Evolutionary conservation across 2,888 invertebrate species (phyloP).

Genomic region (Lasioglossum malachurum): DNA sequence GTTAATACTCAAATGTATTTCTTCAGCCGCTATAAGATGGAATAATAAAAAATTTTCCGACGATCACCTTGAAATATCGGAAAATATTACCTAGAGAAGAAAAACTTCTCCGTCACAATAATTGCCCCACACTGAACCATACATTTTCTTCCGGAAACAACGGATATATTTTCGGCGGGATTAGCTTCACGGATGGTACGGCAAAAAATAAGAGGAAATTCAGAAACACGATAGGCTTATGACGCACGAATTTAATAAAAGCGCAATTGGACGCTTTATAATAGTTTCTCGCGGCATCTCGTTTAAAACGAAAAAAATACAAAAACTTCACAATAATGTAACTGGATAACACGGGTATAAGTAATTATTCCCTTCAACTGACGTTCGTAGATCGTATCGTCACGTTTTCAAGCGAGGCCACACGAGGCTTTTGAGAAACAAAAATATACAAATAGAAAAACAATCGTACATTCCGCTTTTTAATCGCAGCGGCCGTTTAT

Average conservation of each 20-base stretch:
- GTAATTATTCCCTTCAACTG: neutral
- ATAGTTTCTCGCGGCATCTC: neutral
- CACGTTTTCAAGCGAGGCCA: neutral
- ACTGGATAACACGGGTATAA: neutral
- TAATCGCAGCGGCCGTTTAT: neutral
- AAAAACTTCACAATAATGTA: neutral
- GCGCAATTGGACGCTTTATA: conserved; percentile 26
- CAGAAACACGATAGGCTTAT: conserved; percentile 41
- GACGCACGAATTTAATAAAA: conserved; percentile 53
- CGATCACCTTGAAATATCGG: no score
- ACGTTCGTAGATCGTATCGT: neutral
- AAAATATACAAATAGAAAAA: neutral
- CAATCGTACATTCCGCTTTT: neutral
- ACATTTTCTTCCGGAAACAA: no score
- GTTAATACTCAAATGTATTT: no score
- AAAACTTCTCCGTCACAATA: no score
- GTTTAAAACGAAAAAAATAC: neutral
- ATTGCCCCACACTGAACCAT: no score
- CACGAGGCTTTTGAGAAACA: neutral
- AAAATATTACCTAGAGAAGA: no score
- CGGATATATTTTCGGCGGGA: no score
- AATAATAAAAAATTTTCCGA: no score
- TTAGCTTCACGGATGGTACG: neutral
- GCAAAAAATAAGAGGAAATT: conserved; percentile 24
- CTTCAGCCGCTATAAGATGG: no score